A percentile compares a stretch with the other conserved stretches of the same genome.
These are phyloP conservation scores for Mystacides longicornis DNA, from an alignment of 2,888 invertebrate genomes.

Conservation along the genomic window DNA sequence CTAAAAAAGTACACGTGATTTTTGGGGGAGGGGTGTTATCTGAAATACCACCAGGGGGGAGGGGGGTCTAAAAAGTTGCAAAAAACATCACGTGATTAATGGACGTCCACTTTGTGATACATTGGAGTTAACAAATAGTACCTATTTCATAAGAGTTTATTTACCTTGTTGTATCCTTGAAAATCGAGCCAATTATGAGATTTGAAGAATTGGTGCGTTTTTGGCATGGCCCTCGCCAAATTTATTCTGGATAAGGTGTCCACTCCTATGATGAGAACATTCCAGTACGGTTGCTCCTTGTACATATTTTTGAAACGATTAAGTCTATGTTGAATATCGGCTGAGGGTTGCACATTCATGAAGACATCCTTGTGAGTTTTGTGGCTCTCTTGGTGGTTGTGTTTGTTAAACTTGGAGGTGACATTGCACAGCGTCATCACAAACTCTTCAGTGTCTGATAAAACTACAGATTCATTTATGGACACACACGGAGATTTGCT, in stretches of 20 bases:
- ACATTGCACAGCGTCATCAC: conserved; percentile 48
- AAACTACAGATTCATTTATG: conserved; percentile 36
- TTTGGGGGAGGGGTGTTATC: too few relatives aligned
- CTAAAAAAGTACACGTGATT: too few relatives aligned
- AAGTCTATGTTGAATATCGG: conserved; percentile 42
- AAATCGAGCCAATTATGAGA: conserved; percentile 63
- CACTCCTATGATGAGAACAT: conserved; percentile 72
- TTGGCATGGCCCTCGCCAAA: conserved; percentile 66
- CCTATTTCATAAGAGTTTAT: conserved; percentile 13
- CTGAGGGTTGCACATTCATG: conserved; percentile 45
- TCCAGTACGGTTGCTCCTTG: conserved; percentile 34
- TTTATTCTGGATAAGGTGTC: conserved; percentile 80
- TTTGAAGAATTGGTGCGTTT: conserved; percentile 59
- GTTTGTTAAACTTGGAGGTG: too few relatives aligned
- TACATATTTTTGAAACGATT: conserved; percentile 27
- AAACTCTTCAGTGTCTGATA: conserved; percentile 38
- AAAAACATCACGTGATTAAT: too few relatives aligned
- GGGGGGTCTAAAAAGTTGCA: too few relatives aligned
- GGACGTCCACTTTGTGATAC: too few relatives aligned
- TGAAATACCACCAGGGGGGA: too few relatives aligned
- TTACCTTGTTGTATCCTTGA: conserved; percentile 65
- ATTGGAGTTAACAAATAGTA: too few relatives aligned
- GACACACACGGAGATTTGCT: conserved; percentile 43
- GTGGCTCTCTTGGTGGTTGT: conserved; percentile 24
- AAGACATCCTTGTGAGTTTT: conserved; percentile 38